Base-by-base conservation (phyloP, 2,888 invertebrate species). In the Erebia ligea region DNA sequence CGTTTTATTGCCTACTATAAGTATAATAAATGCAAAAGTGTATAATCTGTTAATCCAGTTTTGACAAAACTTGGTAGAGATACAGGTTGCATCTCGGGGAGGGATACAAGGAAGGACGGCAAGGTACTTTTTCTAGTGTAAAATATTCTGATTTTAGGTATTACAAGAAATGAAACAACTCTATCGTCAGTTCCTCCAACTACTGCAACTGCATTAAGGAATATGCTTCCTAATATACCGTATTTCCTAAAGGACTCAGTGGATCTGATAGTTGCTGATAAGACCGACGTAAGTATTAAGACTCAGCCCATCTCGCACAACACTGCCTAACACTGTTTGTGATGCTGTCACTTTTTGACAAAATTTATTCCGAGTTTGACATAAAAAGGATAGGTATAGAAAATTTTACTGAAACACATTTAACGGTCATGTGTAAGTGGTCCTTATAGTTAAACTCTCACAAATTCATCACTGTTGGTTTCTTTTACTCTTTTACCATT, bases 261-360 rank as follows among this genome's bases (percentile, higher is more conserved):
- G 0, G 80, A 89, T 15, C 74, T 90, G 1, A 78, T 92, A 3
- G 70, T 83, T 9, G 78, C 73, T 10, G 86, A 84, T 57, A 77
- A 82, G 10, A 87, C 86, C 0, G 84, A 90, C 69, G 91, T 91
- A 74, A 85, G 88, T 71, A 64, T 19, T 56, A 6, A 45, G 8
- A 17, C 40, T 62, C 1, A 9, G 9, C 34, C 34, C 34, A 34
- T 34, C 34, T 34, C 4, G 25, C 25, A 25, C 25, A 25, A 25
- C 25, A 25, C 25, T 25, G 25, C 4, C 25, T 25, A 25, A 25
- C n/a, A 25, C 25, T 25, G 25, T 25, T 25, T 34, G 34, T 34
- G 34, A 34, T 34, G 34, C 34, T 34, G 6, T 34, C 34, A 34
- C 34, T 34, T 34, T 34, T 34, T 34, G 34, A 34, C 6, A 5